phyloP scores from a whole-genome alignment of 2,888 invertebrate genomes.

The Cosmia trapezina region DNA sequence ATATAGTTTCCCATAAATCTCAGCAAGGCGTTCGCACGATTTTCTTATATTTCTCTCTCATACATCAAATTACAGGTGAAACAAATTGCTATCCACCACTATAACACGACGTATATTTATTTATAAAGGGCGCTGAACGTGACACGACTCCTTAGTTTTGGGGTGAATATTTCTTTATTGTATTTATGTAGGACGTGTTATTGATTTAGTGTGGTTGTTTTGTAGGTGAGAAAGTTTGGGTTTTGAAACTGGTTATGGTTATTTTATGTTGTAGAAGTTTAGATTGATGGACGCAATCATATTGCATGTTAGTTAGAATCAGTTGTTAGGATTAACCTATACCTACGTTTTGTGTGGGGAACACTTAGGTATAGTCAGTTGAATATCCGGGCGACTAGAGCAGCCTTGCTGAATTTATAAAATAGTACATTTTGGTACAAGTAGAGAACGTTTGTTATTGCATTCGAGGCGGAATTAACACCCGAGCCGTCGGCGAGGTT shows the following conservation, averaged over 20 bases:
- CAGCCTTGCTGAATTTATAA: too few species aligned
- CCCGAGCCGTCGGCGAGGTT: too few species aligned
- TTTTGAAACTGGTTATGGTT: slow-evolving; percentile 1
- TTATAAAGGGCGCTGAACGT: slow-evolving; percentile 77
- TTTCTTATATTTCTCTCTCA: slow-evolving; percentile 69
- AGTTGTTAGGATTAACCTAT: not conserved
- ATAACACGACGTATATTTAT: slow-evolving; percentile 83
- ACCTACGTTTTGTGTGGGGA: not conserved
- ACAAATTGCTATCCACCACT: slow-evolving; percentile 80
- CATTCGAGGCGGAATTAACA: too few species aligned
- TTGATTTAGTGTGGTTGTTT: slow-evolving; percentile 50
- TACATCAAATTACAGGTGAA: slow-evolving; percentile 86
- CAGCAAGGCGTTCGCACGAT: slow-evolving; percentile 57
- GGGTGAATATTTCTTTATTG: slow-evolving; percentile 53
- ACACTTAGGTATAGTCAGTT: too few species aligned
- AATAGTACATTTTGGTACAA: too few species aligned
- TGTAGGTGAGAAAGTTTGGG: slow-evolving; percentile 12
- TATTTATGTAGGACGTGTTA: slow-evolving; percentile 45
- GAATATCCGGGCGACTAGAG: too few species aligned
- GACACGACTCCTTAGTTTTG: slow-evolving; percentile 69
- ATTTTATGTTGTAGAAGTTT: not conserved
- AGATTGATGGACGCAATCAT: not conserved
- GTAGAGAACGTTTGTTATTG: too few species aligned
- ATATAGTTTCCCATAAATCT: slow-evolving; percentile 62
- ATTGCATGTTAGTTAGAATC: not conserved